These are phyloP conservation scores for Aphaenogaster rudis DNA, from an alignment of 1,140 invertebrate species.

Conservation along the genomic window DNA sequence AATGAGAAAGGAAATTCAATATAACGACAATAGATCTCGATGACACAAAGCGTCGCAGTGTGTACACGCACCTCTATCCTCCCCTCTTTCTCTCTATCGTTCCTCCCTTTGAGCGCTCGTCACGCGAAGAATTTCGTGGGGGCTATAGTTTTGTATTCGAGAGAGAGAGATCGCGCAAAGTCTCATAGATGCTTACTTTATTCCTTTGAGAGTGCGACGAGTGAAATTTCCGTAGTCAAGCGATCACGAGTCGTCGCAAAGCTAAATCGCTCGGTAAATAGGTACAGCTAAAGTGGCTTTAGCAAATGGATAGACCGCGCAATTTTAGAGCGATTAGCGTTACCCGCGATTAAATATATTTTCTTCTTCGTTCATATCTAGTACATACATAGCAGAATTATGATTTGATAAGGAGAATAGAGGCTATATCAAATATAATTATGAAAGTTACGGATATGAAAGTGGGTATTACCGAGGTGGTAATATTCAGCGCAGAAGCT, in stretches of 20 bases:
- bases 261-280: background rate
- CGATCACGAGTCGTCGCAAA: background rate
- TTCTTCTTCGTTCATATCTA: background rate
- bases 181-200: slow-evolving; percentile 11
- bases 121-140: slow-evolving; percentile 20
- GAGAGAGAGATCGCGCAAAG: background rate
- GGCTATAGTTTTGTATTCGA: slow-evolving; percentile 7
- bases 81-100: background rate
- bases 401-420: background rate
- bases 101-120: background rate
- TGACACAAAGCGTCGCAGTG: slow-evolving; percentile 13
- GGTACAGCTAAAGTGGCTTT: background rate
- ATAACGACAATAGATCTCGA: slow-evolving; percentile 33
- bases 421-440: background rate
- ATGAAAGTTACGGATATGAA: background rate
- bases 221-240: background rate
- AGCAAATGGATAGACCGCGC: background rate
- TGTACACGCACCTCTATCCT: background rate
- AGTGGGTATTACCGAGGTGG: background rate
- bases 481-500: slow-evolving; percentile 8
- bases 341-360: slow-evolving; percentile 1
- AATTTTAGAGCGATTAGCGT: background rate
- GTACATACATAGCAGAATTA: background rate
- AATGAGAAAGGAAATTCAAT: slow-evolving; percentile 56
- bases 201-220: background rate